Evolutionary conservation across 1,140 invertebrate genomes (phyloP).

Genomic region (Drosophila nikananu): DNA sequence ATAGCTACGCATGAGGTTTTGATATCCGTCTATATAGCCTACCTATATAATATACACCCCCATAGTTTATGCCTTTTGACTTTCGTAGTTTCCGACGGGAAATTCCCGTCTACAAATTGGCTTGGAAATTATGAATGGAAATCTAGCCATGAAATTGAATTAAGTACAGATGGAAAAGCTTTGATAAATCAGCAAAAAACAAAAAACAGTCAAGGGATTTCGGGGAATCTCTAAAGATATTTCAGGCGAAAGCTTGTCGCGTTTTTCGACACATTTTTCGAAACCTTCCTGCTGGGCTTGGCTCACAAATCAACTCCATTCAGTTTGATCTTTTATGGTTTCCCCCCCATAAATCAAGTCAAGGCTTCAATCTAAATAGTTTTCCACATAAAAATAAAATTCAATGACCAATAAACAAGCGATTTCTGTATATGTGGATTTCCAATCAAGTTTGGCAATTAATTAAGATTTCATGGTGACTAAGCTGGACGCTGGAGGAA

Average conservation of each 20-base stretch:
- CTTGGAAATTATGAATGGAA: slow-evolving; percentile 51
- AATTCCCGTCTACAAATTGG: slow-evolving; percentile 54
- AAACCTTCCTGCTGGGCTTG: slow-evolving; percentile 38
- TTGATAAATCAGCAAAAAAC: slow-evolving; percentile 22
- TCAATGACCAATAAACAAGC: slow-evolving; percentile 49
- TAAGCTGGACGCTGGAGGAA: slow-evolving; percentile 15
- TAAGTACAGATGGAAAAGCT: slow-evolving; percentile 49
- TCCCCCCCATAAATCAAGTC: slow-evolving; percentile 46
- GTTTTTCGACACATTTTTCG: slow-evolving; percentile 55
- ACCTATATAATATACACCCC: slow-evolving; percentile 4
- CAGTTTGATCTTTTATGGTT: slow-evolving; percentile 35
- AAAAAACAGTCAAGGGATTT: slow-evolving; percentile 14
- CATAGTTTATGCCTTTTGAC: slow-evolving; percentile 14
- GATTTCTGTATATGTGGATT: slow-evolving; percentile 42
- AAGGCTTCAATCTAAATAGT: slow-evolving; percentile 52
- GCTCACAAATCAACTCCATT: slow-evolving; percentile 57
- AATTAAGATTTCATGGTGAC: slow-evolving; percentile 43
- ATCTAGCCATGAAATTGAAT: slow-evolving; percentile 52
- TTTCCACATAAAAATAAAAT: slow-evolving; percentile 49
- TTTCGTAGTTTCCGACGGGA: slow-evolving; percentile 47
- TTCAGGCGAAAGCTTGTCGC: slow-evolving; percentile 43
- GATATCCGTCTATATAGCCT: slow-evolving; percentile 35
- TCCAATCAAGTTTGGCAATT: slow-evolving; percentile 52
- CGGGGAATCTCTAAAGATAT: slow-evolving; percentile 13
- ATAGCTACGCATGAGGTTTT: slow-evolving; percentile 70